Base-by-base conservation (phyloP, 2,888 invertebrate species). In the Anagyrus pseudococci region DNA sequence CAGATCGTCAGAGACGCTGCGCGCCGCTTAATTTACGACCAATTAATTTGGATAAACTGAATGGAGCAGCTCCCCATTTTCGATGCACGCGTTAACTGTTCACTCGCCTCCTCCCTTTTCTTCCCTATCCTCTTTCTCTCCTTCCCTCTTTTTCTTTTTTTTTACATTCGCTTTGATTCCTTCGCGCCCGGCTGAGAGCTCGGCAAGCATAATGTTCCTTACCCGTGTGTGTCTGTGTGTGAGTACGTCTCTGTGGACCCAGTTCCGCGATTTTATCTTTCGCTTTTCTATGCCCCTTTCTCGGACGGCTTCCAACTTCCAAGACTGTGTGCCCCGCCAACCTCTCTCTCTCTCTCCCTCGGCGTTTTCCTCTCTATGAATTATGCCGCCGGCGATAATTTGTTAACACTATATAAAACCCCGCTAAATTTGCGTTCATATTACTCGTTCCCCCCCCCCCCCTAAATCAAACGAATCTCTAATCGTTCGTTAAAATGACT, bases 21-120 rank as follows among this genome's bases (percentile, higher is more conserved):
- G 59, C 52, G 72, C 71, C 73, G 76, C 76, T 75, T 81, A 80
- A 80, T 81, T 80, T 81, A 80, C 77, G 80, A 77, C 80, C 80
- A 81, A 81, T 81, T 81, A 81, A 81, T 80, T 80, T 80, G 80
- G 80, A 79, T 80, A 80, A 80, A 79, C 76, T 75, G 78, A 77
- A 76, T 72, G 72, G 71, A 62, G 72, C 71, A 62, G 72, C 69
- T 70, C 73, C 73, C 73, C 74, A 73, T 75, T 77, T 74, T 75
- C 75, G 75, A 76, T 78, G 75, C 77, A 77, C 77, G 77, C 78
- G 77, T 79, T 78, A 76, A 78, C 73, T 72, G 70, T 70, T 75
- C 74, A 75, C 74, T 76, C 53, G 44, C 20, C 57, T 37, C 49
- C 57, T 44, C 13, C 46, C 23, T 69, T 66, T n/a, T 50, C 37